Conservation (phyloP, 2,888 invertebrate species). For the Hydroisotoma schaefferi region DNA sequence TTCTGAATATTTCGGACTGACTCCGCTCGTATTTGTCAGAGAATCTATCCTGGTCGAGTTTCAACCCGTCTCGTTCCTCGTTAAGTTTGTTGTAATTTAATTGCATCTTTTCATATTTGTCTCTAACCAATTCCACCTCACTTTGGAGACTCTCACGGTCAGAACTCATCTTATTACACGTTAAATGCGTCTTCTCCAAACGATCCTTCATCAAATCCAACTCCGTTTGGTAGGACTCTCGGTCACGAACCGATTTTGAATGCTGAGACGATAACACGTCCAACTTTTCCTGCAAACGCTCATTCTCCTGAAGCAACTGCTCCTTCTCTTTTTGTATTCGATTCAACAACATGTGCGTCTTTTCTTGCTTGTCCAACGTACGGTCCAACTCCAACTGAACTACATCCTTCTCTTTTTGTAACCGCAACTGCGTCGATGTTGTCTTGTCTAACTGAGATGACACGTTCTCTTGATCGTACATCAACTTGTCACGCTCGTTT, state of each 20-base stretch:
- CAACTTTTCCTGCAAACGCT: conserved; percentile 75
- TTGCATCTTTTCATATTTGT: conserved; percentile 83
- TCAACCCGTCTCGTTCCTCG: conserved; percentile 81
- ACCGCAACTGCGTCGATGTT: conserved; percentile 76
- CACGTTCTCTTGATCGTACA: conserved; percentile 84
- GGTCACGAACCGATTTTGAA: conserved; percentile 75
- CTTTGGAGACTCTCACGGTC: conserved; percentile 29
- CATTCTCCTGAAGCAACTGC: conserved; percentile 75
- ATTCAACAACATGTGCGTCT: conserved; percentile 64
- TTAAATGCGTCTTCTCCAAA: conserved; percentile 63
- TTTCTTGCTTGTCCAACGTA: conserved; percentile 68
- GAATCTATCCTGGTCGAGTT: conserved; percentile 63
- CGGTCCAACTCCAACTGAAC: conserved; percentile 79
- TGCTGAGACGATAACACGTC: conserved; percentile 78
- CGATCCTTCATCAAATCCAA: conserved; percentile 80
- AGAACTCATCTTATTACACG: conserved; percentile 9
- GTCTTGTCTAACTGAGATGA: conserved; percentile 89
- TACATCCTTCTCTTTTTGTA: conserved; percentile 85
- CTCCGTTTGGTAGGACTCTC: conserved; percentile 79
- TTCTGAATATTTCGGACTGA: conserved; percentile 81
- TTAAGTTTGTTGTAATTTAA: conserved; percentile 76
- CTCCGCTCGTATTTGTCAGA: conserved; percentile 57
- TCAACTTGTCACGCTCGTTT: conserved; percentile 85
- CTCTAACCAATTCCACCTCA: conserved; percentile 73
- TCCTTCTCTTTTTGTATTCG: conserved; percentile 87